Percentiles rank a stretch among this genome's conserved stretches.
phyloP scores from a whole-genome alignment of 2,113 vertebrate species.

The Ptilonorhynchus violaceus region DNA sequence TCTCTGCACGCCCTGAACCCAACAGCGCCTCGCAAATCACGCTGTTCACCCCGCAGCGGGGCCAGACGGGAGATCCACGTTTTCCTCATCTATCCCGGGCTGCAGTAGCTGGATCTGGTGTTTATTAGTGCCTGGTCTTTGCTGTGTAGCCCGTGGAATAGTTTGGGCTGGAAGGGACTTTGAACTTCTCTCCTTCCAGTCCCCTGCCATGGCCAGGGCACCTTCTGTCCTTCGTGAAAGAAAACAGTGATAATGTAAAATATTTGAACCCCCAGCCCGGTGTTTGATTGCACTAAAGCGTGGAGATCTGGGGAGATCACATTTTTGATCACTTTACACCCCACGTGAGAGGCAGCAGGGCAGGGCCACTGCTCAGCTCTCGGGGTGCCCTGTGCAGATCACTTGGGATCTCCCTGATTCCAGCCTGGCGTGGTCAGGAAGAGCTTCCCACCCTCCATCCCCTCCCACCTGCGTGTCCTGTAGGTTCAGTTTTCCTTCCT shows the following conservation, averaged over 20 bases:
- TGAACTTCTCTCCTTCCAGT: neutral
- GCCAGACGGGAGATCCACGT: neutral
- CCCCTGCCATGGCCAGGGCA: neutral
- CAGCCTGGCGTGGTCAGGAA: neutral
- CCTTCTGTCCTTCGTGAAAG: neutral
- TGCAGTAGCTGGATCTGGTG: neutral
- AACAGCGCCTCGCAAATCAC: neutral
- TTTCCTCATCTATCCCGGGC: too few relatives aligned
- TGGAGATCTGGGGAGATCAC: neutral
- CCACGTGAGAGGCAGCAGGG: neutral
- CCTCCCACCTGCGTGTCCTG: neutral
- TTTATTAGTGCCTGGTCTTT: neutral
- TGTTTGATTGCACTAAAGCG: neutral
- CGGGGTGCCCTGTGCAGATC: neutral
- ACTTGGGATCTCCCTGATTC: neutral
- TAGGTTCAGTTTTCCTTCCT: neutral
- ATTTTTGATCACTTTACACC: neutral
- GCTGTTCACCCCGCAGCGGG: fast-evolving
- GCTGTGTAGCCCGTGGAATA: neutral
- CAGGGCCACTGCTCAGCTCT: neutral
- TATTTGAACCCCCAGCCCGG: neutral
- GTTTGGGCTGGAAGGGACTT: neutral
- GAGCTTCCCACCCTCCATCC: neutral
- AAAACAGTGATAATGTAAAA: neutral
- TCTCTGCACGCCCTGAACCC: too few relatives aligned